These are phyloP conservation scores for Propithecus deckenii DNA, from an alignment of 2,797 vertebrate species.

Conservation along the genomic window DNA sequence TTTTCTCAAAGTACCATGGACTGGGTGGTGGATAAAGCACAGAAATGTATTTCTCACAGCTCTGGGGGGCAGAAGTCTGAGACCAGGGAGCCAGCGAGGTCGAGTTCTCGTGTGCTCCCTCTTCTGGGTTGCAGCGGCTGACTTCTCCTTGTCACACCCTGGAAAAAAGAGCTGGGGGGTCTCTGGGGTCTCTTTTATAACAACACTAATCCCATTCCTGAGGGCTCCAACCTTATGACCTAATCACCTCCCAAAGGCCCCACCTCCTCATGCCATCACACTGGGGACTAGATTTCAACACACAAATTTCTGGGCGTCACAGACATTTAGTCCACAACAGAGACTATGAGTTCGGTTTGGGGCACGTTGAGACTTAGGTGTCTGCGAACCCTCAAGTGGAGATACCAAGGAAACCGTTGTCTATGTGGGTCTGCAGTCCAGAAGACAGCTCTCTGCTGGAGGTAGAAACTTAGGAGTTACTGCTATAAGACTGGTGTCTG, in stretches of 20 bases:
- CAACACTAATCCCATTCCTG: background rate
- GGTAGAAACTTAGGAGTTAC: background rate
- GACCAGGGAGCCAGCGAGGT: background rate
- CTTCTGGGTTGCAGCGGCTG: background rate
- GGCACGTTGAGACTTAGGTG: background rate
- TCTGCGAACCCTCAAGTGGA: background rate
- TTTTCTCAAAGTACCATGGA: background rate
- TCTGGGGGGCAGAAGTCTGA: background rate
- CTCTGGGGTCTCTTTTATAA: background rate
- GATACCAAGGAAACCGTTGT: background rate
- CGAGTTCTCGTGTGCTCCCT: background rate
- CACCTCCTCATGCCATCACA: background rate
- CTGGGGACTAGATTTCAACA: background rate
- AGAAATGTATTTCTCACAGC: background rate
- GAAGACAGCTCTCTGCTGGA: background rate
- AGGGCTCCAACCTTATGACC: background rate
- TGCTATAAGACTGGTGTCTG: background rate
- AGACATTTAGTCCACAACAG: background rate
- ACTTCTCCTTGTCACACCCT: background rate
- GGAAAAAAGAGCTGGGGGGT: too few species aligned
- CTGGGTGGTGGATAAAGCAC: background rate
- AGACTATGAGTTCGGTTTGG: background rate
- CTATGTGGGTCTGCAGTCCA: background rate
- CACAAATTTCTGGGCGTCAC: background rate
- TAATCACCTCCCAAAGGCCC: background rate